phyloP scores from a whole-genome alignment of 2,797 vertebrate genomes.

The Mormyrops boulengeri region DNA sequence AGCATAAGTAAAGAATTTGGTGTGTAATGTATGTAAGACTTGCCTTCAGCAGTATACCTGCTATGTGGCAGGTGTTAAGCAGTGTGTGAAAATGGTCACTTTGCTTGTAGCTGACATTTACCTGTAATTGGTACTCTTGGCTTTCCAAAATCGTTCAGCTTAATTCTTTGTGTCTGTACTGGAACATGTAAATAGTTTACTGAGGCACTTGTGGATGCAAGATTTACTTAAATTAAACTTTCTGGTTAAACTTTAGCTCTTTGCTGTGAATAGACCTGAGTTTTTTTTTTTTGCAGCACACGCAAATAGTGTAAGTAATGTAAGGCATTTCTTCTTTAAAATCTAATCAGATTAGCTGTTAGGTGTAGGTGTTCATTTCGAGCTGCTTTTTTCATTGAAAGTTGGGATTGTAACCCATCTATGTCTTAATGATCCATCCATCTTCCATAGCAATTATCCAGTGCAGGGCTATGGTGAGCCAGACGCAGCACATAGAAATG shows the following conservation, averaged over 20 bases:
- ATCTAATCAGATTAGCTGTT: neutral
- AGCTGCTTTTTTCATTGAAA: neutral
- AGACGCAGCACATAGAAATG: neutral
- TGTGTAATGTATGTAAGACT: neutral
- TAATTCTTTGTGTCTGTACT: conserved; percentile 29
- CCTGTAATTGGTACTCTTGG: neutral
- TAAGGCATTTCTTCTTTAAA: neutral
- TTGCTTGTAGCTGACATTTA: conserved; percentile 28
- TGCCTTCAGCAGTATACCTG: neutral
- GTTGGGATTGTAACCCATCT: neutral
- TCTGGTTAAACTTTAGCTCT: conserved; percentile 35
- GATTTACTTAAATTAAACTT: conserved; percentile 51
- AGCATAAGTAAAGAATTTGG: neutral
- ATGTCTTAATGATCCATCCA: neutral
- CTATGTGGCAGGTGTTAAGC: neutral
- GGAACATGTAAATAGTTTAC: conserved; percentile 8
- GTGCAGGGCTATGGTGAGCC: neutral
- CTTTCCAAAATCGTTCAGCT: conserved; percentile 3
- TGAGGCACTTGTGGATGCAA: conserved; percentile 15
- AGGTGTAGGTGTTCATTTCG: neutral
- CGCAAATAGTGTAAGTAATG: neutral
- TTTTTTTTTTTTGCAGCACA: neutral
- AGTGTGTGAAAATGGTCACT: neutral
- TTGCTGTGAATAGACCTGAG: neutral
- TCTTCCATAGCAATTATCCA: neutral